Base-by-base conservation (phyloP, 1,140 invertebrate species). In the Drosophila jambulina region DNA sequence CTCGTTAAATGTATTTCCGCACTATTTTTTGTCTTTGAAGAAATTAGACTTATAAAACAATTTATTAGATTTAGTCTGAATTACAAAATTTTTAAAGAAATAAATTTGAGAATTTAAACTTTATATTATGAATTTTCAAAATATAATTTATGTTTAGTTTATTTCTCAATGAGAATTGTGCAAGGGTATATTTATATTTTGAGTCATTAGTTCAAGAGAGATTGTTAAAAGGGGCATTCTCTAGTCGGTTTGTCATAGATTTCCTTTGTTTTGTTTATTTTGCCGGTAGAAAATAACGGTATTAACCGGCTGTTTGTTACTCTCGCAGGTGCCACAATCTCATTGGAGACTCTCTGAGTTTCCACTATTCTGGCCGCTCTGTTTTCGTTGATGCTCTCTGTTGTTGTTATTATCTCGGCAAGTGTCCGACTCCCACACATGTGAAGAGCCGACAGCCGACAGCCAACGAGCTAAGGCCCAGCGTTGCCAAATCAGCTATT, bases 401-500 rank as follows among this genome's bases (percentile, higher is more conserved):
- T 90, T 90, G 80, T 88, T 90, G 81, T 90, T 90, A 82, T 90
- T 85, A 90, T 85, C 78, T 88, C 85, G 81, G 80, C 51, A 64
- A 75, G 71, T 62, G 65, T 46, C 74, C 68, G 36, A 63, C 65
- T 71, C 60, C 58, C 51, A 59, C 59, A 74, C 57, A 36, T 51
- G 62, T 29, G 38, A 53, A 49, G 38, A 62, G 25, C n/a, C 58
- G 42, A 68, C 43, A 67, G 34, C 10, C 53, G 34, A 71, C 34
- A 29, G 61, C 61, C 48, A 49, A 38, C 27, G 38, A 34, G 51
- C 51, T 17, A 46, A 4, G 21, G 23, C 23, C 3, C 15, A 48
- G 45, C 17, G 45, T 17, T 48, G 45, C 4, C 15, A 48, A 10
- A 0, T 25, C 17, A 17, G 23, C 23, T 25, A 25, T 48, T 17